Percentiles rank a stretch among this genome's conserved stretches.
Evolutionary conservation across 1,140 invertebrate species (phyloP).

Genomic region (Sipha flava): DNA sequence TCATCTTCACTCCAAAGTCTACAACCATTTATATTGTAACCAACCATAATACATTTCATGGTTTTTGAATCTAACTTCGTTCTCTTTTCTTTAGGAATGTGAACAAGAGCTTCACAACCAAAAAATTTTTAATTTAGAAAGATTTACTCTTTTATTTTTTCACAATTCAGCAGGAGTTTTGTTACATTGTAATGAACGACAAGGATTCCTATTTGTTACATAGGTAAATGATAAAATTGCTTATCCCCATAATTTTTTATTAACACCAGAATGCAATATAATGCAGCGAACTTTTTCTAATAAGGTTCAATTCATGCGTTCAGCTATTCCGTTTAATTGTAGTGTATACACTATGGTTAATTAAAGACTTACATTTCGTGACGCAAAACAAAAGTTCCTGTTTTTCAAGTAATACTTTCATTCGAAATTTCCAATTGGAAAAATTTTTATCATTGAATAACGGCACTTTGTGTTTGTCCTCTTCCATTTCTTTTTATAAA

Average conservation of each 20-base stretch:
- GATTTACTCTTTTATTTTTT: not conserved
- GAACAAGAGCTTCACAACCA: slow-evolving; percentile 17
- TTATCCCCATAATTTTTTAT: slow-evolving; percentile 29
- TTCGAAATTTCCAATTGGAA: too few species aligned
- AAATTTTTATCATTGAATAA: too few species aligned
- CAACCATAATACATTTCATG: slow-evolving; percentile 19
- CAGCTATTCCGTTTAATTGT: slow-evolving; percentile 42
- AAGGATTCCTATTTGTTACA: slow-evolving; percentile 26
- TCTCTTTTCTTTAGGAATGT: slow-evolving; percentile 19
- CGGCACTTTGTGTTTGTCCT: not conserved
- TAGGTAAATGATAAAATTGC: slow-evolving; percentile 29
- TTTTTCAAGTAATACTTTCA: too few species aligned
- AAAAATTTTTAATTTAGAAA: slow-evolving; percentile 18
- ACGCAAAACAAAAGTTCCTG: too few species aligned
- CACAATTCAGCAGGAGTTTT: not conserved
- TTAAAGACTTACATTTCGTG: slow-evolving; percentile 40
- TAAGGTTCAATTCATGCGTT: slow-evolving; percentile 40
- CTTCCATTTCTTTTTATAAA: not conserved
- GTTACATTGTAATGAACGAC: not conserved
- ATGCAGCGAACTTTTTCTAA: slow-evolving; percentile 13
- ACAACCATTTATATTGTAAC: not conserved
- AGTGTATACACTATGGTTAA: slow-evolving; percentile 40
- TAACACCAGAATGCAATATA: slow-evolving; percentile 5
- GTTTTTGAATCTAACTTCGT: slow-evolving; percentile 7
- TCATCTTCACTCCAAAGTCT: not conserved